phyloP scores from a whole-genome alignment of 2,113 vertebrate species.

The Bubo blakistoni region DNA sequence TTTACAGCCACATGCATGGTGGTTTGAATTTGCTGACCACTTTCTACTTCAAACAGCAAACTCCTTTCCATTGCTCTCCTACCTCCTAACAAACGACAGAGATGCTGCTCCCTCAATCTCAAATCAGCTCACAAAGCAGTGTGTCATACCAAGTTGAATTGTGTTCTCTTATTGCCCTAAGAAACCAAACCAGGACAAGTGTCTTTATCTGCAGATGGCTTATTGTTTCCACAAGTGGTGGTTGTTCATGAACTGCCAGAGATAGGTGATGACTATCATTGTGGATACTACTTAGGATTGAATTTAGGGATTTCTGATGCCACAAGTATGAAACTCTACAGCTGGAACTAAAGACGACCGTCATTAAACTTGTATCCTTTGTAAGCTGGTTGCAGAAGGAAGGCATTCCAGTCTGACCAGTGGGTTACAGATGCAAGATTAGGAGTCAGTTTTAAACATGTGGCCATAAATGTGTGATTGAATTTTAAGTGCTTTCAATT shows the following conservation, averaged over 20 bases:
- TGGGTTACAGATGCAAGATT: background rate
- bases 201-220: background rate
- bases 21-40: background rate
- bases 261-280: fast-evolving
- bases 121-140: background rate
- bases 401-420: background rate
- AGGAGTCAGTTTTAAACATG: background rate
- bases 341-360: background rate
- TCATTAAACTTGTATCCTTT: background rate
- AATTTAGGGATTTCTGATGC: background rate
- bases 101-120: background rate
- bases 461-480: background rate
- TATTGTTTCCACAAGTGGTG: background rate
- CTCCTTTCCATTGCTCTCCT: background rate
- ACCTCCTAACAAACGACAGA: background rate
- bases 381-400: background rate
- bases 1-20: fast-evolving
- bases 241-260: background rate
- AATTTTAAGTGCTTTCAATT: slow-evolving; percentile 47
- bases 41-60: background rate
- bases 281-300: background rate
- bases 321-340: background rate
- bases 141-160: background rate
- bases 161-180: background rate
- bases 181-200: background rate